Percentiles rank a stretch among this genome's conserved stretches.
phyloP scores from a whole-genome alignment of 2,797 vertebrate species.

The Myotis findleyi region DNA sequence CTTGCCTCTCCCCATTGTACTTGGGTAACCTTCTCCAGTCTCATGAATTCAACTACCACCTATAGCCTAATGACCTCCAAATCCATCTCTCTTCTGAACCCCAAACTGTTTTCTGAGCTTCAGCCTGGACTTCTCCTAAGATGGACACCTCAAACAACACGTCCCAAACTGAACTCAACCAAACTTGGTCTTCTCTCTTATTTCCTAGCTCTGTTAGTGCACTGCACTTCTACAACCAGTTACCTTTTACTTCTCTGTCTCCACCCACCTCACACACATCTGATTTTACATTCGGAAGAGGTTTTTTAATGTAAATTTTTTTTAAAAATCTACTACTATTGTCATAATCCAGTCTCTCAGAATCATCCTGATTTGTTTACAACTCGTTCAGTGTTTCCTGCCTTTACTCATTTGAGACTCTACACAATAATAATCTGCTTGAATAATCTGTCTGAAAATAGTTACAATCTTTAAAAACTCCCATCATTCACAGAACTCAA shows the following conservation, averaged over 20 bases:
- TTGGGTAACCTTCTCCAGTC: background rate
- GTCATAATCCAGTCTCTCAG: background rate
- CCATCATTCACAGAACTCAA: background rate
- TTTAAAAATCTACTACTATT: background rate
- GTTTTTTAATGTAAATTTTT: background rate
- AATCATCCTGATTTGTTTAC: background rate
- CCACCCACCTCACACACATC: background rate
- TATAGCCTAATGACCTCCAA: background rate
- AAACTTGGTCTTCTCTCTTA: background rate
- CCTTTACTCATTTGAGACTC: background rate
- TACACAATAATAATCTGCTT: background rate
- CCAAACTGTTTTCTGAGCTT: background rate
- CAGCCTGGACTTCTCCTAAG: background rate
- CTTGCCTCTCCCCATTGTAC: background rate
- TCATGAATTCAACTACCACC: background rate
- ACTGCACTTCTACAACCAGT: background rate
- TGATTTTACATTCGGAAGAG: background rate
- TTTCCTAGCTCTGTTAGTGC: background rate
- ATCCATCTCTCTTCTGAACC: background rate
- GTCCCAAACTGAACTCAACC: background rate
- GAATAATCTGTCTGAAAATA: background rate
- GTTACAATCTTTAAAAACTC: background rate
- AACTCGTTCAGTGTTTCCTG: background rate
- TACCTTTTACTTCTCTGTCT: background rate
- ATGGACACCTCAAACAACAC: background rate